These are phyloP conservation scores for Tetramorium parvispinum DNA, from an alignment of 1,140 invertebrate genomes.

Conservation along the genomic window DNA sequence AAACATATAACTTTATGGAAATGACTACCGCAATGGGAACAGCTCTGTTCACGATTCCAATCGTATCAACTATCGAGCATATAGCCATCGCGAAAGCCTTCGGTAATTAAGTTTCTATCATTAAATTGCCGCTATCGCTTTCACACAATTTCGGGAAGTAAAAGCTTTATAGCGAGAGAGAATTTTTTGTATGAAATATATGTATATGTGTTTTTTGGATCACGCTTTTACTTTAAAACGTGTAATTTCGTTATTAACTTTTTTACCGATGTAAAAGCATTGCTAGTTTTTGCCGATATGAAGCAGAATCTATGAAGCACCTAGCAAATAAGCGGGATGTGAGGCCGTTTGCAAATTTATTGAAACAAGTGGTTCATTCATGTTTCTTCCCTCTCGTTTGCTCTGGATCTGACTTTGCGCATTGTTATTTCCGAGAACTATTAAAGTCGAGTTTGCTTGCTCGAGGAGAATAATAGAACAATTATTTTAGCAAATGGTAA, in stretches of 20 bases:
- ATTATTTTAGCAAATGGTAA: slow-evolving; percentile 85
- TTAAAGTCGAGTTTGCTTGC: background rate
- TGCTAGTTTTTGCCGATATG: background rate
- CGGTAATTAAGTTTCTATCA: slow-evolving; percentile 82
- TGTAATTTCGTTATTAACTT: background rate
- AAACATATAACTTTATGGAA: slow-evolving; percentile 87
- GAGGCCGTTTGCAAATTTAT: background rate
- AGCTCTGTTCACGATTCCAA: slow-evolving; percentile 90
- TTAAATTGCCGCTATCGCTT: background rate
- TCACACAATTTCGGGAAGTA: background rate
- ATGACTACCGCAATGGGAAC: slow-evolving; percentile 89
- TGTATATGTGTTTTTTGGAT: background rate
- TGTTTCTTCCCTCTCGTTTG: background rate
- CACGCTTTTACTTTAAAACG: background rate
- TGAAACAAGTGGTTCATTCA: background rate
- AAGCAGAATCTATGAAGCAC: background rate
- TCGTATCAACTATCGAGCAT: slow-evolving; percentile 93
- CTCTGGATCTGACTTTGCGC: background rate
- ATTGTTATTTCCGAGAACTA: background rate
- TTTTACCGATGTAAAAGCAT: background rate
- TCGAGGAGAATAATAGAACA: background rate
- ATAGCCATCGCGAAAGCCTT: slow-evolving; percentile 96
- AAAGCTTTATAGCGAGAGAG: background rate
- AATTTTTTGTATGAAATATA: background rate
- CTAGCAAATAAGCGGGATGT: background rate